Percentiles rank a stretch among this genome's conserved stretches.
Evolutionary conservation across 2,797 vertebrate genomes (phyloP).

Genomic region (Kryptopterus vitreolus): DNA sequence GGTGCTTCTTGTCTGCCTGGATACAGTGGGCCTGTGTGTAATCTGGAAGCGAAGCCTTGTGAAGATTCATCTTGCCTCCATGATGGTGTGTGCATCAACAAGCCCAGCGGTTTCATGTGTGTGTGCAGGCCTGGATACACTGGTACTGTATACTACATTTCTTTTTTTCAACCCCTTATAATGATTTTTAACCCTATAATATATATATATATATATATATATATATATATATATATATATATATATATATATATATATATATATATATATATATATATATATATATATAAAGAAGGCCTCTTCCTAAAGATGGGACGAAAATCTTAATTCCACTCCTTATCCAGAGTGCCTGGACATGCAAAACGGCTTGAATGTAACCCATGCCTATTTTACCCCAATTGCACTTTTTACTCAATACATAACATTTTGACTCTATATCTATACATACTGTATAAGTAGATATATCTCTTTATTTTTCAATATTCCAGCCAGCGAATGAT

Average conservation of each 20-base stretch:
- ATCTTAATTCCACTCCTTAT: constrained; percentile 22
- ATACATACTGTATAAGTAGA: too few relatives aligned
- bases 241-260: too few relatives aligned
- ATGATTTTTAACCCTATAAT: too few relatives aligned
- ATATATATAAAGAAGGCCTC: too few relatives aligned
- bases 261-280: too few relatives aligned
- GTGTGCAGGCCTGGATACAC: constrained; percentile 77
- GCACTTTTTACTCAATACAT: neutral
- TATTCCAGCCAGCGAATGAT: constrained; percentile 54
- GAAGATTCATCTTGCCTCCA: constrained; percentile 80
- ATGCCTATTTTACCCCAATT: too few relatives aligned
- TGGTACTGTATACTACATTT: constrained; percentile 73
- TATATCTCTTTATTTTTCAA: neutral
- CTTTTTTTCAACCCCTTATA: neutral
- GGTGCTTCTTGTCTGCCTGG: constrained; percentile 75
- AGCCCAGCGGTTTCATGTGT: constrained; percentile 74
- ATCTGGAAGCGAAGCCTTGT: constrained; percentile 83
- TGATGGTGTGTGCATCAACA: constrained; percentile 79
- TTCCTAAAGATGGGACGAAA: constrained; percentile 41
- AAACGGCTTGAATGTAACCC: too few relatives aligned
- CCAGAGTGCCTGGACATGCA: constrained; percentile 11
- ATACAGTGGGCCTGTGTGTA: constrained; percentile 78
- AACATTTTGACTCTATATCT: too few relatives aligned
- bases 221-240: too few relatives aligned
- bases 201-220: too few relatives aligned